Evolutionary conservation across 2,797 vertebrate species (phyloP).

Genomic region (Craterocephalus amniculus): DNA sequence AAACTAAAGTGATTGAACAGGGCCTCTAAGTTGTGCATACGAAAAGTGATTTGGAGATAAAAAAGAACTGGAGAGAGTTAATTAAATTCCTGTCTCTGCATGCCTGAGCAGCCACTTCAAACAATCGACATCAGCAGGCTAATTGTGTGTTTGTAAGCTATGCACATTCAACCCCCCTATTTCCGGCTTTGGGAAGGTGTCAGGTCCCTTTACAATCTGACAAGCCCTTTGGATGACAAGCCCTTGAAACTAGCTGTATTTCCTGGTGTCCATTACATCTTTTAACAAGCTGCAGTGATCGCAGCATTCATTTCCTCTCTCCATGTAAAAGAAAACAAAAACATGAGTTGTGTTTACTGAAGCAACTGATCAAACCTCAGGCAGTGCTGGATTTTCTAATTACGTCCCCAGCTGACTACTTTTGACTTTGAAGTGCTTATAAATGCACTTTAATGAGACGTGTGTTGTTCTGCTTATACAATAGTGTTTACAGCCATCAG

Average conservation of each 20-base stretch:
- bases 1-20: not conserved
- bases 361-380: constrained; percentile 19
- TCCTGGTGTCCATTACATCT: constrained; percentile 3
- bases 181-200: not conserved
- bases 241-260: constrained; percentile 2
- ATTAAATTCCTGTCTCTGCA: constrained; percentile 12
- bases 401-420: constrained; percentile 21
- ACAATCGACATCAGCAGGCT: not conserved
- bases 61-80: not conserved
- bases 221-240: constrained; percentile 2
- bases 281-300: not conserved
- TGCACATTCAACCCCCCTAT: not conserved
- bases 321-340: constrained; percentile 11
- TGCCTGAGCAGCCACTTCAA: constrained; percentile 1
- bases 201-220: not conserved
- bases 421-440: constrained; percentile 18
- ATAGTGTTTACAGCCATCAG: not conserved
- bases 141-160: constrained; percentile 6
- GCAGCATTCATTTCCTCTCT: constrained; percentile 13
- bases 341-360: constrained; percentile 19
- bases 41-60: constrained; percentile 11
- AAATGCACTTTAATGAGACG: not conserved
- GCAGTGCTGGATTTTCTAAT: constrained; percentile 18
- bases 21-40: not conserved
- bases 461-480: not conserved